Conservation (phyloP, 2,113 vertebrate genomes). For the Nestor notabilis region DNA sequence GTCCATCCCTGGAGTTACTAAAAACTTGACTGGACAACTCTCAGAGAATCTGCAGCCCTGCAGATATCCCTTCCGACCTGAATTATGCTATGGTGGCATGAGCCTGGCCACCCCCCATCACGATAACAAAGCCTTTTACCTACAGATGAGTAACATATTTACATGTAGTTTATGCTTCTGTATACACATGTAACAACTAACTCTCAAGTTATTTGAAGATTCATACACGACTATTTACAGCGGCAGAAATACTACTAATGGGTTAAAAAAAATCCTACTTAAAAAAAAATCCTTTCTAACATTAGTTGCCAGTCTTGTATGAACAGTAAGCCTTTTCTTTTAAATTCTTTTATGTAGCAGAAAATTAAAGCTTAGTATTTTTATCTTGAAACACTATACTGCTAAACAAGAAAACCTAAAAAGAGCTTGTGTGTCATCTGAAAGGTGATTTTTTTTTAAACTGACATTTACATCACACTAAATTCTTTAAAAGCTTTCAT, state of each 20-base stretch:
- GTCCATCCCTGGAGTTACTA: neutral
- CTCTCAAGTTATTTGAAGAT: neutral
- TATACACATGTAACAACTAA: rapidly evolving
- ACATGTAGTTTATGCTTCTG: rapidly evolving
- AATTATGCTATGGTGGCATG: rapidly evolving
- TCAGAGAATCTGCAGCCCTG: neutral
- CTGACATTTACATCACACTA: neutral
- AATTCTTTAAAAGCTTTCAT: neutral
- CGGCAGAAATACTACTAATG: neutral
- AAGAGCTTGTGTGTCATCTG: neutral
- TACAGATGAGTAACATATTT: neutral
- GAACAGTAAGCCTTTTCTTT: neutral
- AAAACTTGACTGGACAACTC: too few species aligned
- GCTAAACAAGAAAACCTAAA: neutral
- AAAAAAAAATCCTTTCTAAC: neutral
- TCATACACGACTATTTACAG: neutral
- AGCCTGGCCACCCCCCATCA: neutral
- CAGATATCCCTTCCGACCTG: neutral
- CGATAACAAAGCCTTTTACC: rapidly evolving
- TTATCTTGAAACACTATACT: neutral
- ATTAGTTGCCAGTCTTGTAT: neutral
- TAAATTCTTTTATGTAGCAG: neutral
- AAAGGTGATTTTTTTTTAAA: neutral
- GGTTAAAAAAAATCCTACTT: neutral
- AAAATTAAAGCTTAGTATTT: constrained; percentile 28